Base-by-base conservation (phyloP, 2,888 invertebrate genomes). In the Microctonus aethiopoides region DNA sequence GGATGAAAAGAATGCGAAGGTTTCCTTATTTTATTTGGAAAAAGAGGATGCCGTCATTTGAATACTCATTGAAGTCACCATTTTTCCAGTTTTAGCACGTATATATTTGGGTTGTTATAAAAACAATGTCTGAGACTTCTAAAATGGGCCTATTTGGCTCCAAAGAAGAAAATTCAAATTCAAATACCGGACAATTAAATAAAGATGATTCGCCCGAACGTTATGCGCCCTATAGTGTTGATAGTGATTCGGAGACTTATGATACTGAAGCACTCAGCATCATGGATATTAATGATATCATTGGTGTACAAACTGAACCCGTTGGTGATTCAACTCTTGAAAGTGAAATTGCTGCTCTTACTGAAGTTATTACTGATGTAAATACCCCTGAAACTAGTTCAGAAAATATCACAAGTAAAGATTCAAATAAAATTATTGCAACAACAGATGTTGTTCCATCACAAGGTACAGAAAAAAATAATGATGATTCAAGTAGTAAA, bases 71-170 rank as follows among this genome's bases (percentile, higher is more conserved):
- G 16, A 6, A 54, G 39, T 22, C 54, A 65, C 39, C 39, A 57
- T 65, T 10, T 56, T 56, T 39, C 13, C 10, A 32, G 36, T 65
- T 54, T 36, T 56, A 39, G 46, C 32, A 46, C 24, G 29, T 36
- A 36, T 60, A 39, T 60, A 34, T 60, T 39, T 39, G 36, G 26
- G 7, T 24, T 24, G 73, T 65, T 52, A 66, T 73, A 65, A 56
- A 75, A 75, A 82, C 76, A 77, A 82, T 83, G 83, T 83, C 83
- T 67, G 80, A 81, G 72, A 73, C 77, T 75, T 70, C 77, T 73
- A 80, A 82, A 61, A 81, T 83, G 81, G 82, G 83, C 81, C 81
- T 83, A 65, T 79, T 81, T 72, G 83, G 83, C 81, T 82, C 83
- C 4, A 82, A 83, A 72, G 79, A 80, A 41, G 69, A 60, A 24